Conservation (phyloP, 2,113 vertebrate species). For the Gila orcuttii region DNA sequence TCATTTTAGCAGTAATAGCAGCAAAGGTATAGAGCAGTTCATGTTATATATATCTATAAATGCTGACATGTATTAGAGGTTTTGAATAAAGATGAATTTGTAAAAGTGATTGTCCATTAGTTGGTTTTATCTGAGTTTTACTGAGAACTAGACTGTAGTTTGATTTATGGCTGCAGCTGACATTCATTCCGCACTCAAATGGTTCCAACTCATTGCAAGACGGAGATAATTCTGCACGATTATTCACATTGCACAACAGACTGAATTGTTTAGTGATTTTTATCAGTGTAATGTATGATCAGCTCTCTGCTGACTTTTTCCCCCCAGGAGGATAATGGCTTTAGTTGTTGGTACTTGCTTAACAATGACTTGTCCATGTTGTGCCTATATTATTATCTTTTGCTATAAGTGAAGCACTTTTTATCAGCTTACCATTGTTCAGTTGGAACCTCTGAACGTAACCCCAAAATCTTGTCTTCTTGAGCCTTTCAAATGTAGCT, state of each 20-base stretch:
- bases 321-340: not conserved
- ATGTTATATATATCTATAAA: not conserved
- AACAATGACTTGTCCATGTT: not conserved
- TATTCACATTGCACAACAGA: not conserved
- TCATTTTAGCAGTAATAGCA: not conserved
- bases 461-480: not conserved
- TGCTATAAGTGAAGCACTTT: not conserved
- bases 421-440: not conserved
- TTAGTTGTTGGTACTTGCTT: not conserved
- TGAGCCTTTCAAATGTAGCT: not conserved
- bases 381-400: not conserved
- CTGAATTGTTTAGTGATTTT: not conserved
- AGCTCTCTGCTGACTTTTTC: not conserved
- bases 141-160: not conserved
- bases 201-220: not conserved
- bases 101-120: not conserved
- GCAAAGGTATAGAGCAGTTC: not conserved
- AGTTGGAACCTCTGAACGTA: not conserved
- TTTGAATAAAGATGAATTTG: not conserved
- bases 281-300: constrained; percentile 4
- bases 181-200: not conserved
- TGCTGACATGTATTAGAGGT: not conserved
- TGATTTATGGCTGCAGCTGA: not conserved
- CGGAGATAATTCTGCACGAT: not conserved
- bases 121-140: not conserved